These are phyloP conservation scores for Cerceris rybyensis DNA, from an alignment of 2,888 invertebrate species.

Conservation along the genomic window DNA sequence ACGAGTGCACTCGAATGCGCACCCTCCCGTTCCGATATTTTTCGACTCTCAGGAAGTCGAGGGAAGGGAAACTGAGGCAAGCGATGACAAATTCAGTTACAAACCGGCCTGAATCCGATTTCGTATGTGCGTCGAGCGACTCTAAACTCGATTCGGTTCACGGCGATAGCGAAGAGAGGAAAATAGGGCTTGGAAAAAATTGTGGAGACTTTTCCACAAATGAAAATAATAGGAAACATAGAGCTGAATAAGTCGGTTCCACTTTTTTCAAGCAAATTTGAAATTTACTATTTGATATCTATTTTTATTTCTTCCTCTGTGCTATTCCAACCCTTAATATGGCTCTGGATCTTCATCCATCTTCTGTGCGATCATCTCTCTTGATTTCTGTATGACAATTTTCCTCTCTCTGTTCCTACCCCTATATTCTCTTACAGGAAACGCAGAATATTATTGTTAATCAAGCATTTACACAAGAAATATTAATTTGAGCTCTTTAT, in stretches of 20 bases:
- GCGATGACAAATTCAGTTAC: slow-evolving; percentile 28
- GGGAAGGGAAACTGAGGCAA: not conserved
- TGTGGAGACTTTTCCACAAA: not conserved
- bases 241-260: not conserved
- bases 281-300: not conserved
- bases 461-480: too few relatives aligned
- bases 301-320: too few relatives aligned
- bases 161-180: not conserved
- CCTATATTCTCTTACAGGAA: too few relatives aligned
- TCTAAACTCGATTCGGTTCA: slow-evolving; percentile 16
- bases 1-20: not conserved
- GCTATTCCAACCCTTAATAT: too few relatives aligned
- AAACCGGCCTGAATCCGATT: slow-evolving; percentile 10
- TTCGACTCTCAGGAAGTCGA: not conserved
- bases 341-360: too few relatives aligned
- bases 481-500: too few relatives aligned
- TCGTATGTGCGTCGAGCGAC: slow-evolving; percentile 21
- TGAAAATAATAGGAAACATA: not conserved
- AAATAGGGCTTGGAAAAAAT: not conserved
- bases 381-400: too few relatives aligned
- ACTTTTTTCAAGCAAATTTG: not conserved
- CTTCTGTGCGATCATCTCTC: too few relatives aligned
- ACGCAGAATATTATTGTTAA: too few relatives aligned
- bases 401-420: too few relatives aligned
- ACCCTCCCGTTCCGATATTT: not conserved